Percentiles rank a stretch among this genome's conserved stretches.
phyloP scores from a whole-genome alignment of 2,797 vertebrate genomes.

The Meda fulgida region DNA sequence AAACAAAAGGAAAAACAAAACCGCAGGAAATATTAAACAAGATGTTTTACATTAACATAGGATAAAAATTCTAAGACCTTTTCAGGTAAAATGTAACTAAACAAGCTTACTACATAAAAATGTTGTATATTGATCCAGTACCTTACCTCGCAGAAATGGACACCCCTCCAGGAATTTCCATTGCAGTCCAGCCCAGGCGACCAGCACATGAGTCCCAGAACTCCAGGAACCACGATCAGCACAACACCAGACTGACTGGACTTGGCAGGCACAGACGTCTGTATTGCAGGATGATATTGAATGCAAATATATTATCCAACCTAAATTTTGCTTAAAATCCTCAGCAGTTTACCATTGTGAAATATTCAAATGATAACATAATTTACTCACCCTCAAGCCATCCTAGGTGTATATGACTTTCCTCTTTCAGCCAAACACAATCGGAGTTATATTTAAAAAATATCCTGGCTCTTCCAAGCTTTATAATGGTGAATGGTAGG shows the following conservation, averaged over 20 bases:
- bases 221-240: slow-evolving; percentile 71
- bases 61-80: no score
- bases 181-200: slow-evolving; percentile 71
- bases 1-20: no score
- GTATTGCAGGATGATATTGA: slow-evolving; percentile 24
- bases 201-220: slow-evolving; percentile 73
- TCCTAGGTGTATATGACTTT: no score
- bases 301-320: neutral
- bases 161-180: slow-evolving; percentile 73
- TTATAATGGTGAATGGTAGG: no score
- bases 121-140: neutral
- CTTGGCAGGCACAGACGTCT: slow-evolving; percentile 72
- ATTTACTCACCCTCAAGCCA: no score
- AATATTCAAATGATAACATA: neutral
- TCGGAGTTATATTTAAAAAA: no score
- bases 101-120: neutral
- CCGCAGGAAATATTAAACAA: neutral
- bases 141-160: slow-evolving; percentile 77
- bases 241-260: slow-evolving; percentile 69
- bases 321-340: neutral
- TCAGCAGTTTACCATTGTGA: neutral
- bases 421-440: no score
- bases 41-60: neutral
- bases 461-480: no score
- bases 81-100: no score